Conservation (phyloP, 2,797 vertebrate genomes). For the Pseudochaenichthys georgianus region DNA sequence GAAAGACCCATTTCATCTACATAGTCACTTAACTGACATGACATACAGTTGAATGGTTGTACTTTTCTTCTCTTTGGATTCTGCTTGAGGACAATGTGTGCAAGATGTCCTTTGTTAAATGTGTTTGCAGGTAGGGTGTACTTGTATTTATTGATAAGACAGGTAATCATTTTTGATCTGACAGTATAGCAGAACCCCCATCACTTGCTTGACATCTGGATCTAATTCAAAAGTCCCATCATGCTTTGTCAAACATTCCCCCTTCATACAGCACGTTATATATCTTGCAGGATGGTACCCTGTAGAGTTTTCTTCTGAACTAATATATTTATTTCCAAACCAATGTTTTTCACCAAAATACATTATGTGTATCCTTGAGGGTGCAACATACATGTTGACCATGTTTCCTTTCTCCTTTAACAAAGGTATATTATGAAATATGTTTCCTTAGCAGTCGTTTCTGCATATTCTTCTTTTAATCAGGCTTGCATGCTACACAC, state of each 20-base stretch:
- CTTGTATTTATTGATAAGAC: not conserved
- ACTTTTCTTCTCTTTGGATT: conserved; percentile 8
- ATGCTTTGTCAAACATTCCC: not conserved
- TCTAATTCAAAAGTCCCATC: not conserved
- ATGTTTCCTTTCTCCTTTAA: too few relatives aligned
- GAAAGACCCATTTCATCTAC: conserved; percentile 62
- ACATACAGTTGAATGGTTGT: conserved; percentile 3
- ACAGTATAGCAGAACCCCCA: not conserved
- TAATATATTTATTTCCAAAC: not conserved
- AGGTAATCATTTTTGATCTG: not conserved
- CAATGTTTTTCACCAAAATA: not conserved
- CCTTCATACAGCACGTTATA: not conserved
- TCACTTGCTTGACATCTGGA: not conserved
- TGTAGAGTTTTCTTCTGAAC: not conserved
- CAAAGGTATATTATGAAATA: conserved; percentile 1
- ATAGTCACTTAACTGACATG: conserved; percentile 36
- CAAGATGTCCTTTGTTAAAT: conserved; percentile 4
- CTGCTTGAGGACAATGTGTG: not conserved
- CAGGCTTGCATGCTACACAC: not conserved
- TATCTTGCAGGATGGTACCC: not conserved
- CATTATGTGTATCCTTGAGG: too few relatives aligned
- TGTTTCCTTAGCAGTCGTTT: not conserved
- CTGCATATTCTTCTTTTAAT: not conserved
- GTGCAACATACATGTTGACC: too few relatives aligned
- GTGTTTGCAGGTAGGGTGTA: not conserved